A percentile compares a stretch with the other conserved stretches of the same genome.
phyloP scores from a whole-genome alignment of 2,888 invertebrate species.

The Stenolophus ochropezus region DNA sequence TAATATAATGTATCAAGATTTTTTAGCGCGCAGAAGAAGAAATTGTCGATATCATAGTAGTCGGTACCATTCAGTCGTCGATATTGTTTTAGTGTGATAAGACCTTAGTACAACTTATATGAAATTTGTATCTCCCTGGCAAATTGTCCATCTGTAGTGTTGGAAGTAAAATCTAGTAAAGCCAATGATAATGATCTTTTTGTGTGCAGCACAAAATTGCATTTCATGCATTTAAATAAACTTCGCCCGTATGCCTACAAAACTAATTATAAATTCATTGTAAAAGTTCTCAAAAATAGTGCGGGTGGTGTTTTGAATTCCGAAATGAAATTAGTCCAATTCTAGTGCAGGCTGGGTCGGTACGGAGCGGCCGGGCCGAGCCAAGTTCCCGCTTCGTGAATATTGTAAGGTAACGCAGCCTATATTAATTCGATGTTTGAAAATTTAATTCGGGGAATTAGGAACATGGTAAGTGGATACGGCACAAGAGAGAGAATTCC shows the following conservation, averaged over 20 bases:
- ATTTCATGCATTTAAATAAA: neutral
- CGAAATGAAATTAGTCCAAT: neutral
- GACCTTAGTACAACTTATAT: too few species aligned
- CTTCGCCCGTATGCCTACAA: neutral
- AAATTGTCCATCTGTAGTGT: too few species aligned
- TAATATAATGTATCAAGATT: too few species aligned
- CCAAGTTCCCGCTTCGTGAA: neutral
- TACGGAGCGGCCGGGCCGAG: neutral
- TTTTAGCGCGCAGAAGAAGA: too few species aligned
- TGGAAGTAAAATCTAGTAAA: too few species aligned
- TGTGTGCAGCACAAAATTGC: neutral
- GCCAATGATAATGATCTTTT: neutral
- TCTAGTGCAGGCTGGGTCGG: neutral
- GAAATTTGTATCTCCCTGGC: too few species aligned
- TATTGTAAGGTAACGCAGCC: slow-evolving; percentile 5
- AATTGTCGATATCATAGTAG: too few species aligned
- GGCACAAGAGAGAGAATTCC: slow-evolving; percentile 15
- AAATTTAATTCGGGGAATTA: slow-evolving; percentile 47
- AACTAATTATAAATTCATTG: neutral
- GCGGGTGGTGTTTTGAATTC: neutral
- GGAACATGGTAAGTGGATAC: slow-evolving; percentile 6
- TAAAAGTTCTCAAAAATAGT: neutral
- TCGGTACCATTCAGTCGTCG: too few species aligned
- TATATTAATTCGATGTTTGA: slow-evolving; percentile 40
- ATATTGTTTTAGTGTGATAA: too few species aligned